Evolutionary conservation across 2,113 vertebrate genomes (phyloP).

Genomic region (Podilymbus podiceps): DNA sequence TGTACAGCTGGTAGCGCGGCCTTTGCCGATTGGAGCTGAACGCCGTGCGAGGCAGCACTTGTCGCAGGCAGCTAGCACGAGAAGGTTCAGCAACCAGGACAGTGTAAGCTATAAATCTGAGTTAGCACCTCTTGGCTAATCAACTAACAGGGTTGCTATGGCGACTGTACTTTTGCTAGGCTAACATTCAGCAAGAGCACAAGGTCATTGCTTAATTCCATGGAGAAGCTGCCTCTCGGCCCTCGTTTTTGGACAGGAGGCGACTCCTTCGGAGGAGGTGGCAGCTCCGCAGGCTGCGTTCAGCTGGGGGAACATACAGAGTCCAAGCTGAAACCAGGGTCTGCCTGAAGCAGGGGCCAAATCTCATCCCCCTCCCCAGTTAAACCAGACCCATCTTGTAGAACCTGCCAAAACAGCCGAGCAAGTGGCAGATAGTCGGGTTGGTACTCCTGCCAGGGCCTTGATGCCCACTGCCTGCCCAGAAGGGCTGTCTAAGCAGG

Average conservation of each 20-base stretch:
- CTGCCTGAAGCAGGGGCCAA: neutral
- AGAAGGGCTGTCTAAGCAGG: accelerated
- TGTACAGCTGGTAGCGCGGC: accelerated
- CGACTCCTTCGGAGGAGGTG: accelerated
- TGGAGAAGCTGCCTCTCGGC: neutral
- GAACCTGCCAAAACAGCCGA: accelerated
- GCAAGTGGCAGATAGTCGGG: accelerated
- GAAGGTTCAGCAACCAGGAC: neutral
- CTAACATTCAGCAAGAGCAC: neutral
- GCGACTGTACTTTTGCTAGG: neutral
- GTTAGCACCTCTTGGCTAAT: neutral
- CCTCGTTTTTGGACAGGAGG: neutral
- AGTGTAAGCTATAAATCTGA: neutral
- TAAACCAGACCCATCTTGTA: accelerated
- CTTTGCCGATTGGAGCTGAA: accelerated
- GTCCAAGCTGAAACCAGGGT: too few species aligned
- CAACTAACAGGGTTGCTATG: neutral
- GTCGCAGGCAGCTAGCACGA: neutral
- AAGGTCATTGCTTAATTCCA: neutral
- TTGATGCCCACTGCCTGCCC: neutral
- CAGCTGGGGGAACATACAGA: neutral
- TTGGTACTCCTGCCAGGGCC: neutral
- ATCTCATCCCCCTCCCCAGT: neutral
- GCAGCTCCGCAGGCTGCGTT: neutral
- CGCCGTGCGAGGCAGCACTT: neutral